Evolutionary conservation across 2,113 vertebrate genomes (phyloP).

Genomic region (Micronycteris hirsuta): DNA sequence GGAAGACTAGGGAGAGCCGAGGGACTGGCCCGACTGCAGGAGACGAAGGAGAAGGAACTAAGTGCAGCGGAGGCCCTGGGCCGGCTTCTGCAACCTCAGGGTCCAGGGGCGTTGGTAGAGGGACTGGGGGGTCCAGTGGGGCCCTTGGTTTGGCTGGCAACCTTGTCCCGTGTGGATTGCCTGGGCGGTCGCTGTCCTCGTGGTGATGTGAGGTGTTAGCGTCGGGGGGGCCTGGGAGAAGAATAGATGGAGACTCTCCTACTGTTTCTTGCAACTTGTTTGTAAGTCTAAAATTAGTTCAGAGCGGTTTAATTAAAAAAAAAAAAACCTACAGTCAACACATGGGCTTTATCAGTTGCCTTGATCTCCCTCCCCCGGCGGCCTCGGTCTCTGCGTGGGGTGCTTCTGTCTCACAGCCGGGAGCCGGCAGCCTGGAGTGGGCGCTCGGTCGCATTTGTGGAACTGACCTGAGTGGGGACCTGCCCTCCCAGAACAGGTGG

Average conservation of each 20-base stretch:
- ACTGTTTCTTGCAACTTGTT: constrained; percentile 46
- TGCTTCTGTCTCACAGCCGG: background rate
- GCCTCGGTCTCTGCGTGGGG: background rate
- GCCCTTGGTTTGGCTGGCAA: background rate
- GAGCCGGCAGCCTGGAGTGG: fast-evolving
- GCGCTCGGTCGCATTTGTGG: background rate
- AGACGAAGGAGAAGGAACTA: background rate
- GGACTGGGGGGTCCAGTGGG: background rate
- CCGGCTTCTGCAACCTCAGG: background rate
- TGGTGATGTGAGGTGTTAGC: constrained; percentile 29
- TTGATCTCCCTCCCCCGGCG: background rate
- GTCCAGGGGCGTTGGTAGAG: background rate
- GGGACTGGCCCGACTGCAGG: background rate
- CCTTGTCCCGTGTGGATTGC: background rate
- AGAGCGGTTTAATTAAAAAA: constrained; percentile 1
- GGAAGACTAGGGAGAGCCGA: background rate
- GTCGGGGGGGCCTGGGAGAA: background rate
- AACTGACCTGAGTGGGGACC: background rate
- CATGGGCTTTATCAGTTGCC: background rate
- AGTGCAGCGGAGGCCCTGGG: background rate
- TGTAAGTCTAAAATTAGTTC: constrained; percentile 55
- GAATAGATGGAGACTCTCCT: constrained; percentile 39
- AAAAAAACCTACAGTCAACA: background rate
- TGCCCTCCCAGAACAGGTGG: fast-evolving
- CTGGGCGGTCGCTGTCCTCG: background rate